Evolutionary conservation across 2,888 invertebrate genomes (phyloP).

Genomic region (Seira ritae): DNA sequence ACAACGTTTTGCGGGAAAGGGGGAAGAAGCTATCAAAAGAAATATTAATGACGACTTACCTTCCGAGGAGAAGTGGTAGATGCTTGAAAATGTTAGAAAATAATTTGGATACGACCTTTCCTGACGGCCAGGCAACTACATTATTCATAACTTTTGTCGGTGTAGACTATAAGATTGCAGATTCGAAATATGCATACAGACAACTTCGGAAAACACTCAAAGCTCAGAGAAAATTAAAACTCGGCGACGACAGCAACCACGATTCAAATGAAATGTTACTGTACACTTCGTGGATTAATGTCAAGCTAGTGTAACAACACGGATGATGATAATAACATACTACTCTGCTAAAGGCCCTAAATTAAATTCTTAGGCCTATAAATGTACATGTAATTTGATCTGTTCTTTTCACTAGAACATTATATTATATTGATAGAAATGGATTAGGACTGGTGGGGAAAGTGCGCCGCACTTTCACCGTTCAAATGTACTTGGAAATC

Average conservation of each 20-base stretch:
- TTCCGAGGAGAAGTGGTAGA: neutral
- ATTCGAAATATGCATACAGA: neutral
- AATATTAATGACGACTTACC: conserved; percentile 15
- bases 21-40: neutral
- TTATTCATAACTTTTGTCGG: too few species aligned
- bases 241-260: neutral
- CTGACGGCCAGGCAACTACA: too few species aligned
- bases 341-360: too few species aligned
- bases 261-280: neutral
- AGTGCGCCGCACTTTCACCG: neutral
- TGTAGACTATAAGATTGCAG: too few species aligned
- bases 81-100: too few species aligned
- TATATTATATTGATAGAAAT: neutral
- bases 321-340: too few species aligned
- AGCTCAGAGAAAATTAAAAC: conserved; percentile 1
- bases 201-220: neutral
- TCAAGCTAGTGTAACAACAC: too few species aligned
- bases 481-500: too few species aligned
- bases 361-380: neutral
- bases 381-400: neutral
- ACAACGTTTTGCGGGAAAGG: neutral
- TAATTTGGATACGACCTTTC: too few species aligned
- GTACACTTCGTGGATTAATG: neutral
- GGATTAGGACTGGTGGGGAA: neutral
- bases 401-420: neutral